Evolutionary conservation across 2,888 invertebrate species (phyloP).

Genomic region (Pterostichus niger): DNA sequence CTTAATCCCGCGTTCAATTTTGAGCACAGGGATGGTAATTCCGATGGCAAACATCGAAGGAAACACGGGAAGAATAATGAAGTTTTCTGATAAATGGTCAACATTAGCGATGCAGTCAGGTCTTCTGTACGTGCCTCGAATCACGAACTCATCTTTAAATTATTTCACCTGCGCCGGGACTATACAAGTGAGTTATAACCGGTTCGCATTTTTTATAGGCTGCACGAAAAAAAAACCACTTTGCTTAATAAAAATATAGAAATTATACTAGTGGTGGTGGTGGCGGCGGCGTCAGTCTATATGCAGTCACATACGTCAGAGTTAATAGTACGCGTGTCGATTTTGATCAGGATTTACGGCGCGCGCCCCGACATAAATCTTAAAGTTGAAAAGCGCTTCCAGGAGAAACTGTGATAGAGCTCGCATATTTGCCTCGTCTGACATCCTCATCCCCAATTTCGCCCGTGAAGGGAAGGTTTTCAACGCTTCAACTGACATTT

Average conservation of each 20-base stretch:
- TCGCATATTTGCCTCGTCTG: slow-evolving; percentile 35
- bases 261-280: background rate
- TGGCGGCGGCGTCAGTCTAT: too few relatives aligned
- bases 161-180: slow-evolving; percentile 63
- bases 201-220: slow-evolving; percentile 54
- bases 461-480: slow-evolving; percentile 19
- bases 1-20: slow-evolving; percentile 58
- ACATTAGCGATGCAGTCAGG: slow-evolving; percentile 67
- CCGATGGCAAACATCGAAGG: slow-evolving; percentile 62
- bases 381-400: slow-evolving; percentile 50
- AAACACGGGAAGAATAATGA: slow-evolving; percentile 66
- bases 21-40: slow-evolving; percentile 56
- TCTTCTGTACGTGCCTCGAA: slow-evolving; percentile 60
- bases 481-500: slow-evolving; percentile 43
- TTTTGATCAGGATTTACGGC: slow-evolving; percentile 55
- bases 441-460: background rate
- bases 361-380: slow-evolving; percentile 42
- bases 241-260: slow-evolving; percentile 50
- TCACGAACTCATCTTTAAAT: slow-evolving; percentile 65
- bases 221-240: slow-evolving; percentile 44
- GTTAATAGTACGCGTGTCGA: slow-evolving; percentile 41
- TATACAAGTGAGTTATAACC: slow-evolving; percentile 62
- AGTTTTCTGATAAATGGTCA: slow-evolving; percentile 66
- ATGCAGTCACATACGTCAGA: slow-evolving; percentile 33
- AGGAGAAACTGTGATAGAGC: slow-evolving; percentile 34